Base-by-base conservation (phyloP, 2,113 vertebrate species). In the Sylvia atricapilla region DNA sequence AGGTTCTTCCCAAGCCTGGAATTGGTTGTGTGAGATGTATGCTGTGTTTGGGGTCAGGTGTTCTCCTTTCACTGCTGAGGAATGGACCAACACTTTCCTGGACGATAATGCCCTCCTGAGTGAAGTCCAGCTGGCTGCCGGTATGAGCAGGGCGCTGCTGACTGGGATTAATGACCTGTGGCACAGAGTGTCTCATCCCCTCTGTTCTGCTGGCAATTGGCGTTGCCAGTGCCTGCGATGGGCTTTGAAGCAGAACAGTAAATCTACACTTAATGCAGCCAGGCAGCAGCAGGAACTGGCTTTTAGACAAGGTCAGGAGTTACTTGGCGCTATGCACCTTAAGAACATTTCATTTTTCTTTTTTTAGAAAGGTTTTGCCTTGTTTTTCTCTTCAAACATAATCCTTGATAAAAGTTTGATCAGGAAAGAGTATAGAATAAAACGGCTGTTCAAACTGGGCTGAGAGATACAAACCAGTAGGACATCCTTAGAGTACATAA, bases 181-280 rank as follows among this genome's bases (percentile, higher is more conserved):
- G n/a, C 70, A 22, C 14, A 17, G 37, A 43, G 31, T 10, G 46
- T 52, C 50, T 66, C 63, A 5, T 39, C 39, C 55, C 24, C 59
- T 49, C 44, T 84, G 27, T 53, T 85, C 66, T 68, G 33, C 15
- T 13, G 76, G 67, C 31, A 21, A 37, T 13, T 0, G 1, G 27
- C 20, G 7, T n/a, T 91, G 56, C 69, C 30, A 25, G 49, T 30
- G 47, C 39, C 63, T 35, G 43, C 0, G 0, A 9, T 72, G 58
- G 4, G 7, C 41, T 91, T 95, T 76, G 84, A 79, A 64, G 24
- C 15, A 69, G 53, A 82, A 43, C 28, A 21, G 16, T 43, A 46
- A 74, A 41, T 59, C 43, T 33, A 7, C 21, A 37, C 37, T 84
- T 49, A 41, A 43, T 0, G 2, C 49, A 75, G 27, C 6, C 15